Percentiles rank a stretch among this genome's conserved stretches.
These are phyloP conservation scores for Lepidurus packardi DNA, from an alignment of 1,140 invertebrate species.

Conservation along the genomic window DNA sequence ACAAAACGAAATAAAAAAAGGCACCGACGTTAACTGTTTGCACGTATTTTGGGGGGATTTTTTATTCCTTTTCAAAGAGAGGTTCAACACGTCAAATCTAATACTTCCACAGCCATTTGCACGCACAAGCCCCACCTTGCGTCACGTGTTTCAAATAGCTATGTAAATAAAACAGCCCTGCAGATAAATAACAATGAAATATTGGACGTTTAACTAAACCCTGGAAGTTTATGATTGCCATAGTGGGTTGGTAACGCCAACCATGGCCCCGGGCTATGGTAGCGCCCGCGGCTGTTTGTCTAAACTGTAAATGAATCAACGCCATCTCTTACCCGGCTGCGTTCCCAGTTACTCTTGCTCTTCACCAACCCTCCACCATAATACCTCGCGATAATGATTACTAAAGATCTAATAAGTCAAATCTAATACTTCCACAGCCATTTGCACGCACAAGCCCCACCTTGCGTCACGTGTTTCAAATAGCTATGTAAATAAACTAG, in stretches of 20 bases:
- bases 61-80: not conserved
- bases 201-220: not conserved
- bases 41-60: not conserved
- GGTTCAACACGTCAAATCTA: not conserved
- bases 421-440: not conserved
- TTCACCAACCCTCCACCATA: too few relatives aligned
- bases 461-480: constrained; percentile 8
- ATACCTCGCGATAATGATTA: too few relatives aligned
- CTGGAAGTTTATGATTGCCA: too few relatives aligned
- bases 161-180: not conserved
- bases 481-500: not conserved
- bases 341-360: too few relatives aligned
- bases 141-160: not conserved
- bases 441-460: not conserved
- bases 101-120: not conserved
- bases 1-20: not conserved
- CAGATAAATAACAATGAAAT: not conserved
- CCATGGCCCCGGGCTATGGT: too few relatives aligned
- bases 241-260: too few relatives aligned
- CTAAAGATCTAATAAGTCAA: too few relatives aligned
- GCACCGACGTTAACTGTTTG: not conserved
- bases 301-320: too few relatives aligned
- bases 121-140: not conserved
- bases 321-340: too few relatives aligned
- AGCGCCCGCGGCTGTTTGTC: too few relatives aligned